Conservation (phyloP, 2,888 invertebrate species). For the Alitta virens region DNA sequence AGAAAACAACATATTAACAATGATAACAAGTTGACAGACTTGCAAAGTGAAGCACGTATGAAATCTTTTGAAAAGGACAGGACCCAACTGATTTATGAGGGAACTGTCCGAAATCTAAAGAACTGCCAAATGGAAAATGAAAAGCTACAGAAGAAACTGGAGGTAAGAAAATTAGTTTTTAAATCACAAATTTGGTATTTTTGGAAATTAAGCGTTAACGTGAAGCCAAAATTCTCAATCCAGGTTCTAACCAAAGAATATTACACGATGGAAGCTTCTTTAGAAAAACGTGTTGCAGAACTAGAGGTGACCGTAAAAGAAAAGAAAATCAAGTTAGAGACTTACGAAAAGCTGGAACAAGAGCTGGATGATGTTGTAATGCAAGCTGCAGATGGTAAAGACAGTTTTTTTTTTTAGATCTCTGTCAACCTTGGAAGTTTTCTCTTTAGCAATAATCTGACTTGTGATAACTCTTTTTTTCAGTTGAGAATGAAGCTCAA, state of each 20-base stretch:
- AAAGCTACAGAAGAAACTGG: constrained; percentile 53
- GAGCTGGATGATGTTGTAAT: constrained; percentile 56
- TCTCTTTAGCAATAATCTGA: too few relatives aligned
- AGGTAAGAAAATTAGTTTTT: constrained; percentile 35
- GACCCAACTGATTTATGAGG: constrained; percentile 51
- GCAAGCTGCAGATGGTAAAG: constrained; percentile 56
- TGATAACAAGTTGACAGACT: constrained; percentile 45
- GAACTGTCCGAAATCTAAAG: constrained; percentile 48
- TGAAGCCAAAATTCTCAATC: too few relatives aligned
- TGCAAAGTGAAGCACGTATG: constrained; percentile 53
- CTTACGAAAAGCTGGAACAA: constrained; percentile 55
- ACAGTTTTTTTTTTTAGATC: too few relatives aligned
- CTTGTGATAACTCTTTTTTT: neutral
- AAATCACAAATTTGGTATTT: neutral
- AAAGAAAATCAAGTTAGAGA: constrained; percentile 43
- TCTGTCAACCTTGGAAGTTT: too few relatives aligned
- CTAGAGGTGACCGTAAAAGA: constrained; percentile 48
- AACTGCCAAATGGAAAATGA: constrained; percentile 52
- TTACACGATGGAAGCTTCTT: constrained; percentile 47
- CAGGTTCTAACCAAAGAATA: constrained; percentile 56
- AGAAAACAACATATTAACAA: constrained; percentile 45
- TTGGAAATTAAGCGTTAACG: neutral
- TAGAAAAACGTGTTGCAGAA: constrained; percentile 48
- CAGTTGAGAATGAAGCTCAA: constrained; percentile 52
- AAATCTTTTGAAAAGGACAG: constrained; percentile 55